phyloP scores from a whole-genome alignment of 2,113 vertebrate species.

The Phylloscopus whistleri region DNA sequence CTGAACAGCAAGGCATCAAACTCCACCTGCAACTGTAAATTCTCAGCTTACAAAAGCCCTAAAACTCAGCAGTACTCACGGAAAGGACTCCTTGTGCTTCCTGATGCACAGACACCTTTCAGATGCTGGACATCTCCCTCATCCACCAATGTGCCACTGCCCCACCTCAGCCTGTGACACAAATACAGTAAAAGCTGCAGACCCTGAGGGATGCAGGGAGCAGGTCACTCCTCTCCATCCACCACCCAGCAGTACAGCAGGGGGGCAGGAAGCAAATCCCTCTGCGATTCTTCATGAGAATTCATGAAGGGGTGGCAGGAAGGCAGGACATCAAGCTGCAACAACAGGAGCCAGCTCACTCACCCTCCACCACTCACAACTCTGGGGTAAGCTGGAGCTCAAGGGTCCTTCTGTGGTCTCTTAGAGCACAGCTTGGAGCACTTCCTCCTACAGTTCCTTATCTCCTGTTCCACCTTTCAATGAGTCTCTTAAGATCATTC shows the following conservation, averaged over 20 bases:
- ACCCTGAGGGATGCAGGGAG: not conserved
- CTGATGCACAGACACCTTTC: not conserved
- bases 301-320: not conserved
- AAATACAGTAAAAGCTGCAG: not conserved
- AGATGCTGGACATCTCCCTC: not conserved
- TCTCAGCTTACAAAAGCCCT: not conserved
- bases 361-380: fast-evolving
- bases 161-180: not conserved
- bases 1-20: not conserved
- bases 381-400: not conserved
- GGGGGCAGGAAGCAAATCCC: not conserved
- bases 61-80: not conserved
- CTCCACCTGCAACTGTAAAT: not conserved
- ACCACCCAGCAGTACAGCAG: not conserved
- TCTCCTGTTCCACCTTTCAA: not conserved
- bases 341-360: not conserved
- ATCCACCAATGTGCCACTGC: fast-evolving
- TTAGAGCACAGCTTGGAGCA: not conserved
- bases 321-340: not conserved
- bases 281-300: not conserved
- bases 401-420: not conserved
- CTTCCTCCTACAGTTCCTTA: not conserved
- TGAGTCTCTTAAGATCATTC: not conserved
- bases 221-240: no score
- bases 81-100: not conserved